A percentile compares a stretch with the other conserved stretches of the same genome.
phyloP scores from a whole-genome alignment of 2,888 invertebrate genomes.

The Eretmocerus hayati region DNA sequence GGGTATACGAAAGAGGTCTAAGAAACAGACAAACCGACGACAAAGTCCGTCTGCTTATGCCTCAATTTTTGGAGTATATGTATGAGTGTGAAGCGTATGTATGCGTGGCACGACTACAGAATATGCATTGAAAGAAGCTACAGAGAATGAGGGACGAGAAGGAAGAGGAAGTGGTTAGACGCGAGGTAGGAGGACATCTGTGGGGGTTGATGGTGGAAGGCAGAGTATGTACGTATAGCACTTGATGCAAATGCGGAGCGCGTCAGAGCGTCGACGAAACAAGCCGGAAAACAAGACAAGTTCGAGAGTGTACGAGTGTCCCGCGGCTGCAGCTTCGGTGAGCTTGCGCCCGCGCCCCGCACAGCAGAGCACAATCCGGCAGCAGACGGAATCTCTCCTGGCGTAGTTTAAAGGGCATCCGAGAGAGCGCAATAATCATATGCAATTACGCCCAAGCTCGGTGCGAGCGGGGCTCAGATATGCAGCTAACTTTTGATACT shows the following conservation, averaged over 20 bases:
- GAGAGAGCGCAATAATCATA: neutral
- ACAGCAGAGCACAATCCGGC: neutral
- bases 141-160: neutral
- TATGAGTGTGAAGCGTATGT: neutral
- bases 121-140: neutral
- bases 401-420: neutral
- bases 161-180: too few species aligned
- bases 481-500: too few species aligned
- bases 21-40: slow-evolving; percentile 2
- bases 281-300: slow-evolving; percentile 18
- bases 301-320: neutral
- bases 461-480: neutral
- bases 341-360: neutral
- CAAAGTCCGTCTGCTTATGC: too few species aligned
- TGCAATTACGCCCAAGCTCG: too few species aligned
- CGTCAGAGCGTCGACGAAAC: slow-evolving; percentile 18
- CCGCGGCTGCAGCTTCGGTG: too few species aligned
- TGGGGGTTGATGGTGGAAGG: too few species aligned
- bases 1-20: too few species aligned
- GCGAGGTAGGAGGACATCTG: too few species aligned
- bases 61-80: too few species aligned
- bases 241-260: slow-evolving; percentile 19
- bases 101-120: neutral
- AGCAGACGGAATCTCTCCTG: too few species aligned
- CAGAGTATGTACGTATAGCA: slow-evolving; percentile 1